phyloP scores from a whole-genome alignment of 2,113 vertebrate genomes.

The Ascaphus truei region DNA sequence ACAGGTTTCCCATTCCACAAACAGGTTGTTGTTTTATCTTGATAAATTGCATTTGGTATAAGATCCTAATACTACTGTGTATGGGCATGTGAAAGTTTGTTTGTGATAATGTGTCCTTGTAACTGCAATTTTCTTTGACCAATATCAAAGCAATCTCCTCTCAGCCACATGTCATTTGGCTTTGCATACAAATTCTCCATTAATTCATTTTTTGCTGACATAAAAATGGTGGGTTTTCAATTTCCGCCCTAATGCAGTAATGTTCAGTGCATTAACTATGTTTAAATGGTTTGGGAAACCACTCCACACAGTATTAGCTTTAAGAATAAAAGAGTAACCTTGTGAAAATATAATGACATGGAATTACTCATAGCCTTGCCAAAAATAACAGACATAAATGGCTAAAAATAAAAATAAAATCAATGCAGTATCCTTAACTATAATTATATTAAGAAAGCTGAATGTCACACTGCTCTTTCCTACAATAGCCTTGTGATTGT shows the following conservation, averaged over 20 bases:
- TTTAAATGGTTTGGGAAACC: constrained; percentile 1
- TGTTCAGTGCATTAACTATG: not conserved
- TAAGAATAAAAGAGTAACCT: constrained; percentile 4
- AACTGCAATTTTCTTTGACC: not conserved
- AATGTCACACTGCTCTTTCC: not conserved
- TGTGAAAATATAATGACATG: constrained; percentile 19
- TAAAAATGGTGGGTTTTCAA: not conserved
- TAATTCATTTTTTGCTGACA: constrained; percentile 1
- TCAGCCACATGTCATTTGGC: not conserved
- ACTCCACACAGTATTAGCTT: not conserved
- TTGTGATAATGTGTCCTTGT: not conserved
- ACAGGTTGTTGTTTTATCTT: too few species aligned
- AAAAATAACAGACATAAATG: constrained; percentile 2
- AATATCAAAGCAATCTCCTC: not conserved
- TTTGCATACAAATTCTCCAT: not conserved
- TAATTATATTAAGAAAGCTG: not conserved
- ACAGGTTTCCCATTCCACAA: too few species aligned
- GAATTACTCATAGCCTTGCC: not conserved
- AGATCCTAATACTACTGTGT: not conserved
- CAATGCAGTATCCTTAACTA: not conserved
- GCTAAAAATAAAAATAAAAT: constrained; percentile 17
- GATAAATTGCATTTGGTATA: too few species aligned
- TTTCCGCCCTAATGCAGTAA: constrained; percentile 9
- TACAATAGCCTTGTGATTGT: not conserved
- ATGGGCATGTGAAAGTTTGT: not conserved